phyloP scores from a whole-genome alignment of 2,113 vertebrate genomes.

The Equus przewalskii region DNA sequence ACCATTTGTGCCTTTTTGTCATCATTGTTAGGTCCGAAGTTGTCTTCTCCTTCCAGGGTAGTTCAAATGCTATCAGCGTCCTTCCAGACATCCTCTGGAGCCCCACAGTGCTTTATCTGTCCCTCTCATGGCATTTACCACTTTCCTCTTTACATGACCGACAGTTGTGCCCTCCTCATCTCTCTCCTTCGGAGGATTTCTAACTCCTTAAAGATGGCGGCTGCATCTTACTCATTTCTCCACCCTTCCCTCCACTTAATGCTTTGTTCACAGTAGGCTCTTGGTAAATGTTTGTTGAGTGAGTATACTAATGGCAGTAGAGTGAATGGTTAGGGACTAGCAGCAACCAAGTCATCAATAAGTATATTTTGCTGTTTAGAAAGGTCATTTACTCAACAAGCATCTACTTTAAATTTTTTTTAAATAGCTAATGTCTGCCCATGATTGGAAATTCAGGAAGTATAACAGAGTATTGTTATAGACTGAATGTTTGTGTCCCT shows the following conservation, averaged over 20 bases:
- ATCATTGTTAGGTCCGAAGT: background rate
- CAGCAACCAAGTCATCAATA: background rate
- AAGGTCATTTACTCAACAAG: background rate
- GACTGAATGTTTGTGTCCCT: background rate
- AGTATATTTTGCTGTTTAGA: constrained; percentile 33
- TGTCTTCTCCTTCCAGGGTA: background rate
- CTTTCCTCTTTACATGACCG: background rate
- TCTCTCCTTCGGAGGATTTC: background rate
- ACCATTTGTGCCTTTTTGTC: background rate
- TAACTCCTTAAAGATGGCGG: background rate
- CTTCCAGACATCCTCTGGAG: background rate
- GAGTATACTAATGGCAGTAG: background rate
- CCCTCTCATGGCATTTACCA: background rate
- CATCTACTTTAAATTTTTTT: constrained; percentile 14
- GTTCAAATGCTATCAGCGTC: background rate
- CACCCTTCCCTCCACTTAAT: background rate
- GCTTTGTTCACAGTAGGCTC: background rate
- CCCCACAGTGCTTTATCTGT: background rate
- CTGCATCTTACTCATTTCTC: background rate
- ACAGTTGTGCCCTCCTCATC: background rate
- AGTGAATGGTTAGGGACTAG: background rate
- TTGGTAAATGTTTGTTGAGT: background rate
- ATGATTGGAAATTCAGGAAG: constrained; percentile 1
- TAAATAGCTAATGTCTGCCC: background rate
- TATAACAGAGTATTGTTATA: background rate